These are phyloP conservation scores for Eulemur albifrons DNA, from an alignment of 2,797 vertebrate genomes.

Conservation along the genomic window DNA sequence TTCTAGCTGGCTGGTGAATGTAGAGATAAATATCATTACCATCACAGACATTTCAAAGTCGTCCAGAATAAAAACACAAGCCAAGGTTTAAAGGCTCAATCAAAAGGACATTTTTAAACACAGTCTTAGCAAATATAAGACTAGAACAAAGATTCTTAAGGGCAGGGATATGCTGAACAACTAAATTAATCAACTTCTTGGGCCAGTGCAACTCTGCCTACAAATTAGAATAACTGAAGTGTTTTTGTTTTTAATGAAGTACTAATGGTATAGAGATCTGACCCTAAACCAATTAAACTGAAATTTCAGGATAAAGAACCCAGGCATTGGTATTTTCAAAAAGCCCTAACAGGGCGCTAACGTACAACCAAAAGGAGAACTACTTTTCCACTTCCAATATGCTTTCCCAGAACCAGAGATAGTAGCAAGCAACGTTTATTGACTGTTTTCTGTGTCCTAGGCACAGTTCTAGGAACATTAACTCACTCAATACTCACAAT, in stretches of 20 bases:
- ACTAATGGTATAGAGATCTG: background rate
- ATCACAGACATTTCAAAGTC: conserved; percentile 2
- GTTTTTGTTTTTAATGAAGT: background rate
- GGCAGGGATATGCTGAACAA: background rate
- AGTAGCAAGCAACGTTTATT: background rate
- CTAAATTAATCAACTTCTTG: background rate
- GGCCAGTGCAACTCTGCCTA: background rate
- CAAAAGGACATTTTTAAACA: background rate
- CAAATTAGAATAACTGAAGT: background rate
- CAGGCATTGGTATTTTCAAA: background rate
- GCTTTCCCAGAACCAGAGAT: background rate
- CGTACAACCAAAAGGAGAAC: background rate
- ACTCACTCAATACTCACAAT: background rate
- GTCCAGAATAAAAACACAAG: conserved; percentile 41
- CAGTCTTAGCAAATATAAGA: background rate
- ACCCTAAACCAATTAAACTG: background rate
- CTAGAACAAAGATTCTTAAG: background rate
- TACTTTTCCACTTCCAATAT: background rate
- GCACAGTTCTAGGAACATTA: background rate
- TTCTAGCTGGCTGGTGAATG: background rate
- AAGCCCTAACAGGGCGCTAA: background rate
- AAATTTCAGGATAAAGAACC: background rate
- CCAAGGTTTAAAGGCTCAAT: background rate
- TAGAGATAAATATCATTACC: background rate
- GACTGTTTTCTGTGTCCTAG: background rate